Evolutionary conservation across 2,888 invertebrate species (phyloP).

Genomic region (Dryobotodes eremita): DNA sequence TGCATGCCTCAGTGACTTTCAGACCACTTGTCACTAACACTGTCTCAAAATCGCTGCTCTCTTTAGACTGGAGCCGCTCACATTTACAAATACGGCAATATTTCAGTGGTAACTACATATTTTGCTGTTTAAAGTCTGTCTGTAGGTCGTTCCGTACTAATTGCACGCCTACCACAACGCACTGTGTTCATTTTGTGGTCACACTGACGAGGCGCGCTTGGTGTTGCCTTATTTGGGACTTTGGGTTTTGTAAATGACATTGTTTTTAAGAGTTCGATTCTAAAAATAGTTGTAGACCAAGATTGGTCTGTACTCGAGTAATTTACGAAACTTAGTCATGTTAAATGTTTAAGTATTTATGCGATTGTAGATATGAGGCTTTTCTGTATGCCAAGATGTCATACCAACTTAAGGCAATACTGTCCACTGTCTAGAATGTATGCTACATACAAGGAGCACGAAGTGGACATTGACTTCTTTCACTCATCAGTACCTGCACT

Average conservation of each 20-base stretch:
- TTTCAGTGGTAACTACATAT: slow-evolving; percentile 66
- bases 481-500: too few species aligned
- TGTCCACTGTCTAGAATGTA: too few species aligned
- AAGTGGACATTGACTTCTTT: too few species aligned
- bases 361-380: background rate
- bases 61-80: slow-evolving; percentile 26
- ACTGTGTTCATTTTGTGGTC: slow-evolving; percentile 33
- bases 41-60: slow-evolving; percentile 26
- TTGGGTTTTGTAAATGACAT: slow-evolving; percentile 25
- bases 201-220: slow-evolving; percentile 16
- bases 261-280: slow-evolving; percentile 22
- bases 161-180: slow-evolving; percentile 64
- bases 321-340: background rate
- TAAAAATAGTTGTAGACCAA: slow-evolving; percentile 39
- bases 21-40: background rate
- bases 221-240: slow-evolving; percentile 42
- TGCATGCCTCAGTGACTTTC: background rate
- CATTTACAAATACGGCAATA: slow-evolving; percentile 54
- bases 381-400: too few species aligned
- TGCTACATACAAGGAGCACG: too few species aligned
- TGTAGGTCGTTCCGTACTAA: slow-evolving; percentile 57
- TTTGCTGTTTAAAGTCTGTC: slow-evolving; percentile 58
- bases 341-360: background rate
- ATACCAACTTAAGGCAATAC: too few species aligned
- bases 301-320: background rate